These are phyloP conservation scores for Drymonia ruficornis DNA, from an alignment of 2,888 invertebrate genomes.

Conservation along the genomic window DNA sequence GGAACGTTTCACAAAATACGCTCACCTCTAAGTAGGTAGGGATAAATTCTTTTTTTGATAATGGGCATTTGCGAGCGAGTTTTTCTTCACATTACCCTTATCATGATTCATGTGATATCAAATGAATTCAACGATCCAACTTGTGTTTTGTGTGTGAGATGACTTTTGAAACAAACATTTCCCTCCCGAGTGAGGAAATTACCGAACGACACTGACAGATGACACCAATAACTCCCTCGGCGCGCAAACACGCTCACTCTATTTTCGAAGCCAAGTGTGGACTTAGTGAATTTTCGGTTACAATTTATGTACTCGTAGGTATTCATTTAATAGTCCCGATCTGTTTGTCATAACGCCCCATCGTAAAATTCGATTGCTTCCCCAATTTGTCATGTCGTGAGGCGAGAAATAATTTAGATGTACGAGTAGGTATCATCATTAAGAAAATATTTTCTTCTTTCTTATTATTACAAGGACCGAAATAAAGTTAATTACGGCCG, in stretches of 20 bases:
- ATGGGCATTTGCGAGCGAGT: too few relatives aligned
- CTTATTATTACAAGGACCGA: slow-evolving; percentile 44
- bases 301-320: slow-evolving; percentile 37
- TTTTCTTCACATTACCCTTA: slow-evolving; percentile 6
- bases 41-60: too few relatives aligned
- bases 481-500: slow-evolving; percentile 57
- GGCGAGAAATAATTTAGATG: slow-evolving; percentile 7
- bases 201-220: slow-evolving; percentile 77
- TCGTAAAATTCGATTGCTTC: slow-evolving; percentile 7
- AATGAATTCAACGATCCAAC: slow-evolving; percentile 41
- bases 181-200: slow-evolving; percentile 69
- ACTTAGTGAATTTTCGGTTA: slow-evolving; percentile 46
- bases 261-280: slow-evolving; percentile 56
- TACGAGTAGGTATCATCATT: slow-evolving; percentile 16
- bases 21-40: too few relatives aligned
- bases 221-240: slow-evolving; percentile 71
- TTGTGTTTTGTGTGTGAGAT: slow-evolving; percentile 61
- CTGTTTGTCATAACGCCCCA: slow-evolving; percentile 15
- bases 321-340: slow-evolving; percentile 22
- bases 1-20: background rate
- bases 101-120: slow-evolving; percentile 33
- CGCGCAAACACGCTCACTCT: slow-evolving; percentile 58
- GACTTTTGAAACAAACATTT: slow-evolving; percentile 73
- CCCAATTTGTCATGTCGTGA: slow-evolving; percentile 26
- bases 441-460: slow-evolving; percentile 38